Percentiles rank a stretch among this genome's conserved stretches.
Conservation (phyloP, 2,797 vertebrate species). For the Labeo calbasu region DNA sequence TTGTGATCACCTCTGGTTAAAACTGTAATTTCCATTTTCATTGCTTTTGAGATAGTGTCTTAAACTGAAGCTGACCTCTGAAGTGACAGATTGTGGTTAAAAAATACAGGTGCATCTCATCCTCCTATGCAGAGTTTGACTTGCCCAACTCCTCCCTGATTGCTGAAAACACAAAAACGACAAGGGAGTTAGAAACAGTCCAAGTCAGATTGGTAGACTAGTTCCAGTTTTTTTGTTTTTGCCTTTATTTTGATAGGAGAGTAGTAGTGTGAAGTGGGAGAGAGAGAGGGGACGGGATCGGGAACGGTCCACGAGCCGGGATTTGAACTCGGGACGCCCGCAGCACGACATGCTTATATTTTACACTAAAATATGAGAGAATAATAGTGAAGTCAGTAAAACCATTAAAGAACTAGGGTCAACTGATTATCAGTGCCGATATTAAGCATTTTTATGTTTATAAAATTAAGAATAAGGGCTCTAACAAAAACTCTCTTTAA, state of each 20-base stretch:
- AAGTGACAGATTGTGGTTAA: conserved; percentile 76
- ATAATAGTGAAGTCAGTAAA: too few relatives aligned
- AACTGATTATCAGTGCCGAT: too few relatives aligned
- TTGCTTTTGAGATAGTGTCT: conserved; percentile 75
- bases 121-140: conserved; percentile 89
- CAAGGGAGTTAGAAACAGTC: neutral
- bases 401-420: too few relatives aligned
- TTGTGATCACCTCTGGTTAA: conserved; percentile 60
- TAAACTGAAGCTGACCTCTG: conserved; percentile 74
- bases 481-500: too few relatives aligned
- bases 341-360: neutral
- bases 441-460: too few relatives aligned
- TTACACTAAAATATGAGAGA: neutral
- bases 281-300: too few relatives aligned
- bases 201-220: neutral
- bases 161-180: conserved; percentile 76
- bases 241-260: too few relatives aligned
- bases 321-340: too few relatives aligned
- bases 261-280: too few relatives aligned
- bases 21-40: conserved; percentile 69
- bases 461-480: too few relatives aligned
- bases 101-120: conserved; percentile 67
- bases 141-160: conserved; percentile 97
- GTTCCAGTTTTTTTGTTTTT: neutral
- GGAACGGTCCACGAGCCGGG: too few relatives aligned